phyloP scores from a whole-genome alignment of 2,797 vertebrate genomes.

The Malacoraja senta region DNA sequence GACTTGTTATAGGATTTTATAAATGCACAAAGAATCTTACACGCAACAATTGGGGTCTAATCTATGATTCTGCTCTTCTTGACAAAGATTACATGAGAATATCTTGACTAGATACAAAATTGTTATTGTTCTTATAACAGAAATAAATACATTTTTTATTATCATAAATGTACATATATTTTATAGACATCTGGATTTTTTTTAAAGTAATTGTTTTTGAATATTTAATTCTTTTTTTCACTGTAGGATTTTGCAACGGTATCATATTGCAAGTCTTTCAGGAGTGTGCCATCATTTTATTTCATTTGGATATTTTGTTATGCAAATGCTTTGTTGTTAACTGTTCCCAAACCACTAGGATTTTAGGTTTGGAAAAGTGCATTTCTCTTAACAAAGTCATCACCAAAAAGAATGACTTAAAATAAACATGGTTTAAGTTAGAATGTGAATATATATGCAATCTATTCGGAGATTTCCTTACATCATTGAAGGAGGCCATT shows the following conservation, averaged over 20 bases:
- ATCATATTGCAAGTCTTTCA: neutral
- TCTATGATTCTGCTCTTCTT: neutral
- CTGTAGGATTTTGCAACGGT: neutral
- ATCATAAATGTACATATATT: conserved; percentile 38
- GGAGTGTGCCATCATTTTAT: neutral
- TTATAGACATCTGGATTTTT: conserved; percentile 36
- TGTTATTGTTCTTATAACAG: conserved; percentile 24
- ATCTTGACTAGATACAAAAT: conserved; percentile 23
- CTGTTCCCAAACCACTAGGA: conserved; percentile 7
- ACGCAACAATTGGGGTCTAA: neutral
- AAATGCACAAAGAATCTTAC: conserved; percentile 20
- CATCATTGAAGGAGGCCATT: too few relatives aligned
- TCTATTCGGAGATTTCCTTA: conserved; percentile 2
- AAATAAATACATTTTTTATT: conserved; percentile 38
- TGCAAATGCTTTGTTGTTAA: neutral
- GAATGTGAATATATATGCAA: neutral
- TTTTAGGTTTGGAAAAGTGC: conserved; percentile 31
- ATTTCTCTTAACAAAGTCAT: conserved; percentile 27
- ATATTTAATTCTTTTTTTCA: neutral
- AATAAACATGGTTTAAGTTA: conserved; percentile 19
- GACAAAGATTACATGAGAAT: conserved; percentile 9
- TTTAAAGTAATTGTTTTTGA: neutral
- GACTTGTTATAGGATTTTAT: neutral
- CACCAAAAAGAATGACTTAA: conserved; percentile 26
- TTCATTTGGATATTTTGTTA: neutral